These are phyloP conservation scores for Eremobia ochroleuca DNA, from an alignment of 2,888 invertebrate genomes.

Conservation along the genomic window DNA sequence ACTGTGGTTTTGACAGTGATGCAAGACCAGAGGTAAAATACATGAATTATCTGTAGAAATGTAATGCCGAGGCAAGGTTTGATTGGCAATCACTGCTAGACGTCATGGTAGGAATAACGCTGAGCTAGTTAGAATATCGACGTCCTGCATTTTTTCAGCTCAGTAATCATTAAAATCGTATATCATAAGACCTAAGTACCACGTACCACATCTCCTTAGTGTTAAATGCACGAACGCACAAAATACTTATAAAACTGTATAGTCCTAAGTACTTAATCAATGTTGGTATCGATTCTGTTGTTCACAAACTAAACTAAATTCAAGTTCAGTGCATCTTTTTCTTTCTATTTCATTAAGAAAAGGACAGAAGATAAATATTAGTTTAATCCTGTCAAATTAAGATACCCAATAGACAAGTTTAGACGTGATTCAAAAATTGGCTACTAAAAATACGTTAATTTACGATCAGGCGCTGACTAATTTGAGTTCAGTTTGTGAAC, in stretches of 20 bases:
- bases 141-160: slow-evolving; percentile 19
- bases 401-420: too few species aligned
- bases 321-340: too few species aligned
- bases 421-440: too few species aligned
- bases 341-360: too few species aligned
- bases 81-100: slow-evolving; percentile 10
- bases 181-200: slow-evolving; percentile 25
- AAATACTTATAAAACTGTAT: slow-evolving; percentile 25
- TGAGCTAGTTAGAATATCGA: slow-evolving; percentile 2
- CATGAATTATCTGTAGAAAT: background rate
- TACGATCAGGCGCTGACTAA: too few species aligned
- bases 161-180: slow-evolving; percentile 19
- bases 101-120: background rate
- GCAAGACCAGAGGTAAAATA: background rate
- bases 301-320: too few species aligned
- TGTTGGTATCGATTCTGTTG: too few species aligned
- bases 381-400: too few species aligned
- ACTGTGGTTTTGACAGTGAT: too few species aligned
- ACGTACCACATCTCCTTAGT: slow-evolving; percentile 29
- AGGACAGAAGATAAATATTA: too few species aligned
- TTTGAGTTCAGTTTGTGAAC: too few species aligned
- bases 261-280: slow-evolving; percentile 56
- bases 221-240: slow-evolving; percentile 58
- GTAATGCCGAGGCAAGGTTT: slow-evolving; percentile 15
- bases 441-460: too few species aligned